Evolutionary conservation across 2,113 vertebrate species (phyloP).

Genomic region (Acinonyx jubatus): DNA sequence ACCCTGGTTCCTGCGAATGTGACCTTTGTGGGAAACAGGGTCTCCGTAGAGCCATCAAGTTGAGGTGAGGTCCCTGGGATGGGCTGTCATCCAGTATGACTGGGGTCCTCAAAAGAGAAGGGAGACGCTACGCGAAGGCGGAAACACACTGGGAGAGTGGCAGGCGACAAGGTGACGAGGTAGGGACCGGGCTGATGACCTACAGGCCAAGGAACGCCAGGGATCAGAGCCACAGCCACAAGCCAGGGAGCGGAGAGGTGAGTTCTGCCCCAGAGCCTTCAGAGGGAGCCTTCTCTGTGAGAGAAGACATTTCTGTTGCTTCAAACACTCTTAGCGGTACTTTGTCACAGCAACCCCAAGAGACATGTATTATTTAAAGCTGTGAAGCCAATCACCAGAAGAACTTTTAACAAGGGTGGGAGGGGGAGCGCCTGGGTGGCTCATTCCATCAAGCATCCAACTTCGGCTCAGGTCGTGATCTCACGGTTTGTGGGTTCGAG

Average conservation of each 20-base stretch:
- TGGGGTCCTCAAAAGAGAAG: background rate
- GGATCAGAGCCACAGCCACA: rapidly evolving
- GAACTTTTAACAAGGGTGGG: background rate
- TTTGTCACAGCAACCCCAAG: background rate
- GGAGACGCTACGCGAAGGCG: background rate
- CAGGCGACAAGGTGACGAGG: background rate
- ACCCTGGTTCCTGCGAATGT: background rate
- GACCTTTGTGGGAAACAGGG: background rate
- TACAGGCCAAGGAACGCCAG: background rate
- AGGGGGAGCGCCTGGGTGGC: too few relatives aligned
- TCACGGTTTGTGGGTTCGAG: too few relatives aligned
- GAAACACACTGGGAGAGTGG: background rate
- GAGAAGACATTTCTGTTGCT: background rate
- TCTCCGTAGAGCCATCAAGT: background rate
- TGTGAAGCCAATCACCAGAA: background rate
- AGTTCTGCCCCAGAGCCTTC: too few relatives aligned
- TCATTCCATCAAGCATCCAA: too few relatives aligned
- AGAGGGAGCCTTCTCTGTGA: background rate
- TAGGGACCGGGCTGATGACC: too few relatives aligned
- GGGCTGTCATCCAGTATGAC: background rate
- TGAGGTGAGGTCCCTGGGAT: background rate
- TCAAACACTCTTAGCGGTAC: background rate
- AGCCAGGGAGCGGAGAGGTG: background rate
- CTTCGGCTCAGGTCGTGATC: too few relatives aligned
- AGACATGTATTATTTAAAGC: background rate